These are phyloP conservation scores for Otocyon megalotis DNA, from an alignment of 2,113 vertebrate genomes.

Conservation along the genomic window DNA sequence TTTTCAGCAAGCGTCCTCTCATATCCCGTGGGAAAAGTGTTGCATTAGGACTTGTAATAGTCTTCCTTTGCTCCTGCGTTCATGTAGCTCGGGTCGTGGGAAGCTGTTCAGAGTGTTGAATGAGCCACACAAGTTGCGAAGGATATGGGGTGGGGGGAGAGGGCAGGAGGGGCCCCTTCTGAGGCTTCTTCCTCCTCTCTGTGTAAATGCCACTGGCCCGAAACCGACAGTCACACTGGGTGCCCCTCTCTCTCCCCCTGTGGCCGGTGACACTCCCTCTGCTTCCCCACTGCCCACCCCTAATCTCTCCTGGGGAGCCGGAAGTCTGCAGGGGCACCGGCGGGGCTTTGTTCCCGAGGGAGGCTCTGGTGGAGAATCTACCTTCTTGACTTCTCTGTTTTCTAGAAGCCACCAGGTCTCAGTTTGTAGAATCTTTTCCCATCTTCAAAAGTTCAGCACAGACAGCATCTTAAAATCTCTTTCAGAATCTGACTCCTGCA, in stretches of 20 bases:
- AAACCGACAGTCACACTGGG: accelerated
- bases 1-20: constrained; percentile 62
- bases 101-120: background rate
- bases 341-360: background rate
- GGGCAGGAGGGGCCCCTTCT: accelerated
- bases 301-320: background rate
- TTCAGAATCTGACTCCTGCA: background rate
- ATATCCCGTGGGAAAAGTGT: constrained; percentile 63
- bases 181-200: background rate
- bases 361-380: background rate
- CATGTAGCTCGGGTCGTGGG: background rate
- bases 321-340: background rate
- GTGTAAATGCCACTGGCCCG: accelerated
- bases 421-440: background rate
- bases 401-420: background rate
- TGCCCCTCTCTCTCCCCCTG: background rate
- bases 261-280: no score
- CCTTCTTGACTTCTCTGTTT: background rate
- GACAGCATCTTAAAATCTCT: background rate
- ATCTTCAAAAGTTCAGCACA: background rate
- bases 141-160: no score
- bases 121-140: background rate
- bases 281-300: background rate
- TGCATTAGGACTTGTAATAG: constrained; percentile 64
- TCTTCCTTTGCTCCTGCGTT: background rate